Evolutionary conservation across 2,113 vertebrate species (phyloP).

Genomic region (Mobula birostris): DNA sequence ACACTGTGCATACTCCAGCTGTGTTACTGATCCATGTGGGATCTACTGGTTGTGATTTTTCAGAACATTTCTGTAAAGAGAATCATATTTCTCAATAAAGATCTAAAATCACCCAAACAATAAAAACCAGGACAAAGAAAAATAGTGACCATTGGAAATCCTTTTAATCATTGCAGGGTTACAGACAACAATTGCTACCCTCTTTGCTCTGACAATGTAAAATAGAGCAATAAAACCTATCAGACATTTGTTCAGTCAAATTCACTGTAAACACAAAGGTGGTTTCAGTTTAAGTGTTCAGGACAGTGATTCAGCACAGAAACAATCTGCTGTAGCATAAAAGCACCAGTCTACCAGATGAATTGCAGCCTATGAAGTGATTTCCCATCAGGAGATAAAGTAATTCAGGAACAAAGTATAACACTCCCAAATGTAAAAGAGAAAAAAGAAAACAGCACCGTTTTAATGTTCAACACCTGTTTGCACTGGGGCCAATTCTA

Average conservation of each 20-base stretch:
- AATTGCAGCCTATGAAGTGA: constrained; percentile 15
- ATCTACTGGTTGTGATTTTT: neutral
- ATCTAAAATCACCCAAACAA: neutral
- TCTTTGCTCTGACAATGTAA: neutral
- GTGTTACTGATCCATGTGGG: neutral
- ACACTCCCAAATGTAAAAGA: neutral
- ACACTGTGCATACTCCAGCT: neutral
- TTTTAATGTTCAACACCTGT: constrained; percentile 13
- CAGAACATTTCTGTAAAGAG: neutral
- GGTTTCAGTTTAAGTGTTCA: neutral
- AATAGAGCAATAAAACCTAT: neutral
- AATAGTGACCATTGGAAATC: neutral
- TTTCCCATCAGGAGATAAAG: neutral
- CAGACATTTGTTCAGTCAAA: neutral
- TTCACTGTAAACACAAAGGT: neutral
- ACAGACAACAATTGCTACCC: too few relatives aligned
- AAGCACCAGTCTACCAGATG: neutral
- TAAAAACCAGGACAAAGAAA: neutral
- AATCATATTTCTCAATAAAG: neutral
- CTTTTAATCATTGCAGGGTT: neutral
- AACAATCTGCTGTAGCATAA: neutral
- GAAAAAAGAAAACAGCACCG: neutral
- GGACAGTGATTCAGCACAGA: constrained; percentile 10
- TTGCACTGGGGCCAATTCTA: neutral
- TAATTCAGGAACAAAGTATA: neutral